These are phyloP conservation scores for Hystrix cristata DNA, from an alignment of 2,113 vertebrate genomes.

Conservation along the genomic window DNA sequence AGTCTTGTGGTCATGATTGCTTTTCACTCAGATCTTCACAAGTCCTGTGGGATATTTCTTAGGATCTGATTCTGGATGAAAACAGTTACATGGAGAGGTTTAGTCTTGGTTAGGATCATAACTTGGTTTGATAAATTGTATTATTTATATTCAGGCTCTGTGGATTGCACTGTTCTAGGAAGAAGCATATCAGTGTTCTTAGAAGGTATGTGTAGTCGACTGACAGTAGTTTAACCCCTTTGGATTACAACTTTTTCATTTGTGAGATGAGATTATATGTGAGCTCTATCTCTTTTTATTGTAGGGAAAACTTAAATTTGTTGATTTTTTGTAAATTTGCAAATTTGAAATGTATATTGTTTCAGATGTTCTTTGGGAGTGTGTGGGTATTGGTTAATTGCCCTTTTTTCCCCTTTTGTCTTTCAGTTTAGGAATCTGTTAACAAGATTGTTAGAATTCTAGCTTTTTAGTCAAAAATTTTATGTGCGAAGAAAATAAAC, in stretches of 20 bases:
- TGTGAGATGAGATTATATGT: not conserved
- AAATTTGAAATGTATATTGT: not conserved
- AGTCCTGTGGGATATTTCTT: not conserved
- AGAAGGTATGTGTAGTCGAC: not conserved
- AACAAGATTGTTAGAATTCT: slow-evolving; percentile 8
- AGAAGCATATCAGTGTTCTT: not conserved
- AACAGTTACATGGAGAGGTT: not conserved
- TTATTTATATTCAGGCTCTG: not conserved
- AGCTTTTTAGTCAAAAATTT: not conserved
- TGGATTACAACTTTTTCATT: not conserved
- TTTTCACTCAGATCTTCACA: not conserved
- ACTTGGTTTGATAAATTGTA: not conserved
- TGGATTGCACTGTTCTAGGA: not conserved
- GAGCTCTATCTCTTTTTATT: not conserved
- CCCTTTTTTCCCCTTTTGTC: not conserved
- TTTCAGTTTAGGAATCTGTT: slow-evolving; percentile 15
- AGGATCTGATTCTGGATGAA: not conserved
- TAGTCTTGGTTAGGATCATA: not conserved
- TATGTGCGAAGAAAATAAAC: not conserved
- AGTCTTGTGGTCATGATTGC: not conserved
- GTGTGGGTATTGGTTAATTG: not conserved
- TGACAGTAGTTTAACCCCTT: not conserved
- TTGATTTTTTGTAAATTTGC: not conserved
- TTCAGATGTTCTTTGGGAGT: not conserved
- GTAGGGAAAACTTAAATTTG: not conserved